Base-by-base conservation (phyloP, 1,140 invertebrate species). In the Monochamus saltuarius region DNA sequence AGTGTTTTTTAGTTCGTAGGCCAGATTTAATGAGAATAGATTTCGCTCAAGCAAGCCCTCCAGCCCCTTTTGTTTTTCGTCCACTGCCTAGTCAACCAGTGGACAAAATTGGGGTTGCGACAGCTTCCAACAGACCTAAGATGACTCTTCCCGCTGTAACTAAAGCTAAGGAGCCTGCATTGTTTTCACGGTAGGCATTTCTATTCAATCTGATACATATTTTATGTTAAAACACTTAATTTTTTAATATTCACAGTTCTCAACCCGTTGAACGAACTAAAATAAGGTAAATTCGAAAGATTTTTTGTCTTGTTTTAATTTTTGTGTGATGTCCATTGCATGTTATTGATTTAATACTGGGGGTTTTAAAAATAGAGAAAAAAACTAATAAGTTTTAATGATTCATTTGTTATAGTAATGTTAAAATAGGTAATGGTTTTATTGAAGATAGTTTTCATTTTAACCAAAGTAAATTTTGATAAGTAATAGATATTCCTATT, bases 131-230 rank as follows among this genome's bases (percentile, higher is more conserved):
- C 50, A 56, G 72, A 43, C 63, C 69, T 37, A 75, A 74, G 63
- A 73, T 74, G 71, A 68, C 60, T 38, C 54, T 72, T 35, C 70
- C 71, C n/a, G 60, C 68, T 45, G 56, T 66, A 17, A 45, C 61
- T 19, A 70, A 71, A 56, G 35, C 65, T 14, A 62, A 68, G 37
- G 72, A 73, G 43, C 64, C 70, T 16, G 19, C 56, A 38, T 11
- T 57, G 16, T 43, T 49, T 17, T 35, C 37, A 36, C 45, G 56
- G 46, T 57, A 57, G 47, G 45, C 29, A 51, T 51, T 7, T 16
- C 37, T 9, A 14, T 39, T n/a, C n/a, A 39, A 11, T 53, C n/a
- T 37, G 2, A 14, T 16, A 37, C 39, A 42, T 13, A 42, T 42
- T 17, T 13, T 42, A 16, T 42, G 6, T 37, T 34, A 13, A 51